These are phyloP conservation scores for Cettia cetti DNA, from an alignment of 2,113 vertebrate genomes.

Conservation along the genomic window DNA sequence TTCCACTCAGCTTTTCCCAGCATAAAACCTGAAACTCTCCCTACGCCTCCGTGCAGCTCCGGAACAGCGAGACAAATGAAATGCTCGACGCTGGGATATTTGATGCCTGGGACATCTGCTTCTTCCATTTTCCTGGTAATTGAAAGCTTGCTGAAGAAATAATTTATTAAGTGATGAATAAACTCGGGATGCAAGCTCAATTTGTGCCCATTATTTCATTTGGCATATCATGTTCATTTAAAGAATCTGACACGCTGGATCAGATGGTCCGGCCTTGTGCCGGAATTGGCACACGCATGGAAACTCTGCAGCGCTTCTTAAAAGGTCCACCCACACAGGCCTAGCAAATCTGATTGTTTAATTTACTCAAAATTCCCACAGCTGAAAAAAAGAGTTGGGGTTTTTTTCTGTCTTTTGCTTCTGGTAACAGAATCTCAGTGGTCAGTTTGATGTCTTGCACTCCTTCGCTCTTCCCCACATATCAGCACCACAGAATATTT, in stretches of 20 bases:
- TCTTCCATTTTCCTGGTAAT: conserved; percentile 42
- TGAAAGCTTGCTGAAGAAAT: conserved; percentile 28
- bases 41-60: neutral
- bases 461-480: neutral
- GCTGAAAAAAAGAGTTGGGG: fast-evolving
- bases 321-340: neutral
- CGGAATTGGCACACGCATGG: neutral
- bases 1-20: neutral
- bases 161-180: conserved; percentile 51
- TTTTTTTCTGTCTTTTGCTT: neutral
- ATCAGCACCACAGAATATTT: neutral
- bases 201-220: conserved; percentile 45
- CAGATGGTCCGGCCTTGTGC: neutral
- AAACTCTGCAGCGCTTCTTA: neutral
- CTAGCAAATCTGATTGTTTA: neutral
- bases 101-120: neutral
- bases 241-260: neutral
- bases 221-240: conserved; percentile 32
- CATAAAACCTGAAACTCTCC: neutral
- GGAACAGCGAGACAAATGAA: neutral
- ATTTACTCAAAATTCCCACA: neutral
- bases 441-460: neutral
- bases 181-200: conserved; percentile 46
- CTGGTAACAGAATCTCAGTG: neutral
- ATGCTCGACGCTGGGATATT: neutral